Evolutionary conservation across 2,113 vertebrate genomes (phyloP), one percentile per base, ranked within the genome.

Genomic region (Nibea coibor): DNA sequence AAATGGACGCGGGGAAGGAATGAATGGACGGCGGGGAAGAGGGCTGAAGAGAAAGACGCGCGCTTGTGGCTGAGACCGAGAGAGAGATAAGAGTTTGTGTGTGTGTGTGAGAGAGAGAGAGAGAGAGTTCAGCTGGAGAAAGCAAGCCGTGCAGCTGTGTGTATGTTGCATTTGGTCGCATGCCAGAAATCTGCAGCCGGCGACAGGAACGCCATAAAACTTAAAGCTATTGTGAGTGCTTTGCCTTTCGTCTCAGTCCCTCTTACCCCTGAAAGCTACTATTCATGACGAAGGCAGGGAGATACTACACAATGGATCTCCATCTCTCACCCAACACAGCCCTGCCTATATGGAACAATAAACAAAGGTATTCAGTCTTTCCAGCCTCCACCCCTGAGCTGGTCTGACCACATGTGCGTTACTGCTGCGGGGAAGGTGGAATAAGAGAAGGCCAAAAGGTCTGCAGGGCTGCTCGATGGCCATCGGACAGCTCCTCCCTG

Each of bases 271-370:
- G 91, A 95, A 94, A 92, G 91, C 92, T 84, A 81, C 91, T 89
- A 95, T 95, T 95, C 94, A 95, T 82, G 85, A 83, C 73, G 67
- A 67, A 80, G 80, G 85, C 91, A 79, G 87, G 91, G 90, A 92
- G 89, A 91, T 80, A 77, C 84, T 26, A 85, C 72, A 93, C 94
- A 93, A 94, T 93, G 69, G 79, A 78, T 89, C 88, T 83, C 85
- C 92, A 91, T 90, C 89, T 89, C 90, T 94, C 81, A 28, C 45
- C 90, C 71, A 74, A 84, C 91, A 91, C 87, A 78, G 90, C 82
- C 88, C 87, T 81, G 91, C 88, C 90, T 88, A 45, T 88, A 84
- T 89, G 88, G 92, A 89, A 93, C 90, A 93, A 93, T 91, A 90
- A 92, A 93, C 89, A 90, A 92, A 92, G 50, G 42, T 61, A 59